Percentiles rank a stretch among this genome's conserved stretches.
phyloP scores from a whole-genome alignment of 1,140 invertebrate genomes.

The Leptopilina clavipes region DNA sequence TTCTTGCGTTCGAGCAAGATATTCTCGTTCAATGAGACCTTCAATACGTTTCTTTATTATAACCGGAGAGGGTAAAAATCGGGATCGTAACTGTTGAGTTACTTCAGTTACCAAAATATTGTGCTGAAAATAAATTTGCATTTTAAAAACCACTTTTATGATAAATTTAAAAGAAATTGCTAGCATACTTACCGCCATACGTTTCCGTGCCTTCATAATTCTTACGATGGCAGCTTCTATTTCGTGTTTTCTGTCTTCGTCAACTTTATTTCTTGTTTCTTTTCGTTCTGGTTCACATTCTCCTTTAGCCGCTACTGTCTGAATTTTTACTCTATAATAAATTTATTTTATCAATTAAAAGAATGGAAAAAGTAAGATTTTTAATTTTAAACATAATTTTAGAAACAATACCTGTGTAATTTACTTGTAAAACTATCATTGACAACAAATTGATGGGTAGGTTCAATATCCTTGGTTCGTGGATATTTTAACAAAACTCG shows the following conservation, averaged over 20 bases:
- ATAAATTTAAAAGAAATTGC: conserved; percentile 32
- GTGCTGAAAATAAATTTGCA: conserved; percentile 77
- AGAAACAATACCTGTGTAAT: conserved; percentile 84
- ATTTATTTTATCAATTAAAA: conserved; percentile 16
- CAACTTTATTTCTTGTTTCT: conserved; percentile 98
- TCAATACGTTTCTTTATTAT: conserved; percentile 99
- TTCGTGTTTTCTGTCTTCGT: conserved; percentile 99
- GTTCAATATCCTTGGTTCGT: conserved; percentile 97
- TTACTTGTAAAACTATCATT: conserved; percentile 99
- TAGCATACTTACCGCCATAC: conserved; percentile 83
- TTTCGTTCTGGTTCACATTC: conserved; percentile 98
- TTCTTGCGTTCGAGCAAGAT: conserved; percentile 95
- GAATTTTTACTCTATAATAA: conserved; percentile 88
- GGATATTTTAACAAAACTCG: conserved; percentile 96
- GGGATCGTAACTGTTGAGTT: conserved; percentile 95
- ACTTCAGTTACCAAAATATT: conserved; percentile 98
- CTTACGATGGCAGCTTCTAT: conserved; percentile 99
- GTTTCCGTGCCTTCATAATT: conserved; percentile 99
- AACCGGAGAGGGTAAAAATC: conserved; percentile 97
- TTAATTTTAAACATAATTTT: background rate
- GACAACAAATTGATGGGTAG: conserved; percentile 93
- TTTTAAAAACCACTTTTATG: conserved; percentile 30
- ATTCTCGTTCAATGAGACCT: conserved; percentile 98
- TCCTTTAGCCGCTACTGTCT: conserved; percentile 96
- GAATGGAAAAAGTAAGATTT: conserved; percentile 12